Evolutionary conservation across 1,140 invertebrate genomes (phyloP).

Genomic region (Lasaia peninsularis): DNA sequence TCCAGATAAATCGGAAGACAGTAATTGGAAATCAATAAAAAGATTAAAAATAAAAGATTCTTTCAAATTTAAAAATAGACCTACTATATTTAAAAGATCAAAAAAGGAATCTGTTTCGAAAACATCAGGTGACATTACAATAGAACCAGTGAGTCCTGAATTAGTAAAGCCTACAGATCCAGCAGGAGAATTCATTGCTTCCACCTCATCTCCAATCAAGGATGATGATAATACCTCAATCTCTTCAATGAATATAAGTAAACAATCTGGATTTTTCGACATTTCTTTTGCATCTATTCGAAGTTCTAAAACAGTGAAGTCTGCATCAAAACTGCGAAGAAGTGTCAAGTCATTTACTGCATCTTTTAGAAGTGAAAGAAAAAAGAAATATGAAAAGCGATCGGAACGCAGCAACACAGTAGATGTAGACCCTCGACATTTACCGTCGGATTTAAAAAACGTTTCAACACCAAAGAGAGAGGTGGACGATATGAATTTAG

Average conservation of each 20-base stretch:
- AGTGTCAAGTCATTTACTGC: constrained; percentile 75
- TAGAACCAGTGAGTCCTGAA: constrained; percentile 62
- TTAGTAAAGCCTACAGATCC: constrained; percentile 62
- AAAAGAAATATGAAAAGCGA: constrained; percentile 73
- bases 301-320: constrained; percentile 70
- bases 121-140: constrained; percentile 51
- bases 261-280: constrained; percentile 73
- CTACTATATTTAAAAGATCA: constrained; percentile 67
- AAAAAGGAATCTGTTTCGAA: constrained; percentile 67
- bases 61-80: constrained; percentile 73
- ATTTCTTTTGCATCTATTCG: constrained; percentile 71
- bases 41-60: constrained; percentile 75
- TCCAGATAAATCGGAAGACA: constrained; percentile 65
- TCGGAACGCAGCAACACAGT: constrained; percentile 55
- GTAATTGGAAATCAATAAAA: constrained; percentile 75
- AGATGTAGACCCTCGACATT: constrained; percentile 51
- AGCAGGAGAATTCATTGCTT: constrained; percentile 62
- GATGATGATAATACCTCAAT: constrained; percentile 72
- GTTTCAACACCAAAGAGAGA: constrained; percentile 62
- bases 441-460: constrained; percentile 51
- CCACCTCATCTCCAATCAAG: constrained; percentile 68
- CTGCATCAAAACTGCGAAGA: constrained; percentile 66
- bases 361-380: constrained; percentile 74
- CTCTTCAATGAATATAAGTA: constrained; percentile 70
- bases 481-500: constrained; percentile 62